Evolutionary conservation across 2,797 vertebrate species (phyloP), one percentile per base, ranked within the genome.

Genomic region (Scleropages formosus): DNA sequence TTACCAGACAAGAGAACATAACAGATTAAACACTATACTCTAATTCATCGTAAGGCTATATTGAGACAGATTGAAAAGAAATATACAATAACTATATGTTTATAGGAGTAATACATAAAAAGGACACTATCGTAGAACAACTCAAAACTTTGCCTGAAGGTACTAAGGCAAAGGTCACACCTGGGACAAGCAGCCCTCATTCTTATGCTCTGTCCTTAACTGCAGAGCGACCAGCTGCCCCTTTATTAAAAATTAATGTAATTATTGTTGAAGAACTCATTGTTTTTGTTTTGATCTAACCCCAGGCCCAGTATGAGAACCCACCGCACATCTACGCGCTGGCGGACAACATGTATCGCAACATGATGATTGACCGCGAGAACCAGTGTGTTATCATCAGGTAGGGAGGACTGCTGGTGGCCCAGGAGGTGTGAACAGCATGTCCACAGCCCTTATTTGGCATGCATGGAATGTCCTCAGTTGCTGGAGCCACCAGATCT

Each of bases 301-400:
- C 20, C 74, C 84, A 99, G 98, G 98, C 97, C 53, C 97, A 96
- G 67, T 99, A 98, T 88, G 97, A 99, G 89, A 99, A 99, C 79
- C 98, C 98, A 59, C 98, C 98, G 66, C 98, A 99, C 83, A 98
- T 99, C 89, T 99, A 99, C 46, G 98, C 97, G 73, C 92, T 99
- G 79, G 95, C 98, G 9, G 98, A 99, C 86, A 95, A 94, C 84
- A 98, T 99, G 98, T 99, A 97, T 91, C 92, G 97, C 84, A 99
- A 99, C 86, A 99, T 99, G 98, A 96, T 99, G 86, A 99, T 99
- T 64, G 98, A 99, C 86, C 86, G 95, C 73, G 98, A 99, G 88
- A 97, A 97, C 88, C 97, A 99, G 51, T 99, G 98, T 82, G 98
- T 99, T 88, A 99, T 99, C 85, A 99, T 99, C 91, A 99, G 98